A percentile compares a stretch with the other conserved stretches of the same genome.
Evolutionary conservation across 2,888 invertebrate species (phyloP).

Genomic region (Hedya salicella): DNA sequence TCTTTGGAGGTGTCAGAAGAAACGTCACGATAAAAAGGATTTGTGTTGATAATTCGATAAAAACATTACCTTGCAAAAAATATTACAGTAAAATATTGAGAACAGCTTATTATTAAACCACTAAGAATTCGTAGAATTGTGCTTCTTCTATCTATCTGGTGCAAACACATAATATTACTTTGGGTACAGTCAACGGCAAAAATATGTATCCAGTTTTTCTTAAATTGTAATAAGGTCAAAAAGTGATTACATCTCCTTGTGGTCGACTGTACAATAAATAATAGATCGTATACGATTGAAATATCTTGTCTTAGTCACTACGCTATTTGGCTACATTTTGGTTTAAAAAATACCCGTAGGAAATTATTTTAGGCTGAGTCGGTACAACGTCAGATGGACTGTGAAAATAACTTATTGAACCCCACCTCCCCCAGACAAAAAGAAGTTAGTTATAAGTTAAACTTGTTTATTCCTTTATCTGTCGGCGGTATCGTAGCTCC

Average conservation of each 20-base stretch:
- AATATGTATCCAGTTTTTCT: no score
- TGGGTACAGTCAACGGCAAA: no score
- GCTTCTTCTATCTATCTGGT: constrained; percentile 29
- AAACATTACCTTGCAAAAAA: constrained; percentile 12
- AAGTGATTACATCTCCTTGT: no score
- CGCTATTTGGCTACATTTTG: constrained; percentile 42
- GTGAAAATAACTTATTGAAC: neutral
- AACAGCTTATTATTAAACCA: constrained; percentile 18
- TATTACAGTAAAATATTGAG: neutral
- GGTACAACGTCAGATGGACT: neutral
- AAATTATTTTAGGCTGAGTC: neutral
- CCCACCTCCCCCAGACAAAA: no score
- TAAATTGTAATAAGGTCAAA: no score
- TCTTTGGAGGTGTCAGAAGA: no score
- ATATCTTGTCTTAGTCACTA: constrained; percentile 37
- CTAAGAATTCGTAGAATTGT: constrained; percentile 30
- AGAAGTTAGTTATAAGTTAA: no score
- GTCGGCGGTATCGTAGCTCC: no score
- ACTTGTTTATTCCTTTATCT: no score
- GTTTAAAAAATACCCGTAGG: constrained; percentile 43
- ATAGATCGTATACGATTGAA: constrained; percentile 38
- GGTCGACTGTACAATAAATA: constrained; percentile 35
- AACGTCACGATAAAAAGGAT: neutral
- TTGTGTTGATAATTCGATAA: constrained; percentile 11
- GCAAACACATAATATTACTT: constrained; percentile 31